Evolutionary conservation across 2,113 vertebrate species (phyloP), one percentile per base, ranked within the genome.

Genomic region (Podarcis cretensis): DNA sequence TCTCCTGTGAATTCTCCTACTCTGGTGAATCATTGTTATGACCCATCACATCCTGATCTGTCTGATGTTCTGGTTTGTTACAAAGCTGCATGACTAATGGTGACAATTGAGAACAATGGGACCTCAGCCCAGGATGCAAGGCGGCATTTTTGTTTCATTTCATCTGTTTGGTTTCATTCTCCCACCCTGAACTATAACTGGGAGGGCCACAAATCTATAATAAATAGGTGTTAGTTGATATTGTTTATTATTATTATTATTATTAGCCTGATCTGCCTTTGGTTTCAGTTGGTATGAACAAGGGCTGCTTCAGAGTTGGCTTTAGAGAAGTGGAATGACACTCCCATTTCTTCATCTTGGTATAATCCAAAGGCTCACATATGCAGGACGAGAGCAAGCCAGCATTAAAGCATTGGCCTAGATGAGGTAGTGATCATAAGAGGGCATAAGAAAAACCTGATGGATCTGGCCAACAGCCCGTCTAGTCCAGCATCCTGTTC

Each of bases 21-120:
- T 81, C 1, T 0, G 40, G 59, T 89, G 16, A 57, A 16, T 13
- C 0, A 3, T 1, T 0, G 0, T 1, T 71, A 63, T 0, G 71
- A 54, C 20, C 84, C 69, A 86, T 57, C 90, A 68, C 88, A 48
- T 57, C 84, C 65, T 0, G 0, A 83, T 54, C 83, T 2, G 0
- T 4, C 91, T 6, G 27, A 81, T 83, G 73, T 71, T n/a, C 87
- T 0, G 0, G 10, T 1, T 0, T 83, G 1, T 0, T 0, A 59
- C 81, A 23, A n/a, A 18, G 2, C 3, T 0, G 83, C 68, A 8
- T 77, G 0, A 78, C 78, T 0, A 66, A 90, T 0, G 59, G 87
- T 7, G 65, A 13, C 86, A 88, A 81, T 9, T 37, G 54, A 40
- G 68, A 86, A 85, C 68, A 86, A 76, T 76, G 78, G 63, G 40